A percentile compares a stretch with the other conserved stretches of the same genome.
These are phyloP conservation scores for Etheostoma spectabile DNA, from an alignment of 2,113 vertebrate species.

Conservation along the genomic window DNA sequence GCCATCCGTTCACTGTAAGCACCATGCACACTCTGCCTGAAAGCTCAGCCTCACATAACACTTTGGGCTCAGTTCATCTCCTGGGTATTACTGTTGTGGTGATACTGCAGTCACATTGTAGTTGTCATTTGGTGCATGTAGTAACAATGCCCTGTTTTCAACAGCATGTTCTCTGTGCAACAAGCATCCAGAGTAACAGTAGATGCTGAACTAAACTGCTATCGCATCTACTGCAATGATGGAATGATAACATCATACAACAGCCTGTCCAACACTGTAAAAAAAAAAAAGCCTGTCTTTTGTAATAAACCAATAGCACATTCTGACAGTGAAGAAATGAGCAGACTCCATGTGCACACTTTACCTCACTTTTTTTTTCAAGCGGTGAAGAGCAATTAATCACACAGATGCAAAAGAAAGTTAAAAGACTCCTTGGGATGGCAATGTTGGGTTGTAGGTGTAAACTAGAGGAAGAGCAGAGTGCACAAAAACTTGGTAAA, in stretches of 20 bases:
- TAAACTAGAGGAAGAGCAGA: neutral
- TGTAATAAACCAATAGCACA: no score
- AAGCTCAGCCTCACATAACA: slow-evolving; percentile 1
- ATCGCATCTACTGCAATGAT: neutral
- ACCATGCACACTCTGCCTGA: slow-evolving; percentile 3
- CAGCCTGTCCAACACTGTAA: neutral
- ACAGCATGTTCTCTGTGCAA: neutral
- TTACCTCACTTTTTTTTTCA: neutral
- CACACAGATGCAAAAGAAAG: neutral
- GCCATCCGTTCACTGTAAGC: neutral
- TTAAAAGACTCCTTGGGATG: neutral
- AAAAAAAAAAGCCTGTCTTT: no score
- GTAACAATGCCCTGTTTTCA: neutral
- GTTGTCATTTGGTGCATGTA: neutral
- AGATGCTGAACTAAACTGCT: neutral
- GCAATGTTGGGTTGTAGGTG: neutral
- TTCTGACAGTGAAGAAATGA: no score
- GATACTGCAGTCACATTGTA: neutral
- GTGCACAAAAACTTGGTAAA: neutral
- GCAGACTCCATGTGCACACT: neutral
- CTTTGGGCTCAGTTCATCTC: neutral
- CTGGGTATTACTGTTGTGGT: slow-evolving; percentile 1
- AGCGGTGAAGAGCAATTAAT: neutral
- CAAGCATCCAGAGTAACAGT: neutral
- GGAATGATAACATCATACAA: neutral